Conservation (phyloP, 1,140 invertebrate genomes). For the Eulimnadia texana region DNA sequence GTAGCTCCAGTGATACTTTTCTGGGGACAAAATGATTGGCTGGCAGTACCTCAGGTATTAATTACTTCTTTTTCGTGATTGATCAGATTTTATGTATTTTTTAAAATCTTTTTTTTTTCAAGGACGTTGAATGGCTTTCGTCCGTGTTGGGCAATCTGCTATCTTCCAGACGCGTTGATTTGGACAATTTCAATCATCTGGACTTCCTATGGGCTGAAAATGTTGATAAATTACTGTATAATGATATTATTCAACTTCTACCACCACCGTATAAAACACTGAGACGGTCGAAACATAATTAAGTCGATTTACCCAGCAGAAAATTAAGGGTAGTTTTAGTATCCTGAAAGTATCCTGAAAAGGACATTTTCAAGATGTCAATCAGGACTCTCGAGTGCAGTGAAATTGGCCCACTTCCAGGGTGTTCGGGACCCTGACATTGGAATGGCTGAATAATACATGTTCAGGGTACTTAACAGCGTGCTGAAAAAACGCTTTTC, state of each 20-base stretch:
- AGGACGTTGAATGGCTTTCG: slow-evolving; percentile 43
- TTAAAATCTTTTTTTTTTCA: not conserved
- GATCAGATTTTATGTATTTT: not conserved
- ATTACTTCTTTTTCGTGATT: slow-evolving; percentile 3
- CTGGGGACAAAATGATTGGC: slow-evolving; percentile 30
- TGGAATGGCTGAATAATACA: no score
- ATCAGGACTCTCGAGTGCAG: no score
- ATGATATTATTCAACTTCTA: slow-evolving; percentile 18
- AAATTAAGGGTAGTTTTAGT: no score
- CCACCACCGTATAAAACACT: not conserved
- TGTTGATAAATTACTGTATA: slow-evolving; percentile 26
- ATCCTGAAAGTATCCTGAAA: no score
- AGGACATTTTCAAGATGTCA: no score
- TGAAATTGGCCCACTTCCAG: no score
- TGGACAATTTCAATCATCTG: slow-evolving; percentile 47
- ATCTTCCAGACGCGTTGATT: slow-evolving; percentile 34
- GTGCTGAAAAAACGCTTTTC: no score
- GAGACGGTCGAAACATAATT: not conserved
- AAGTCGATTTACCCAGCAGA: not conserved
- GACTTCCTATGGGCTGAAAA: slow-evolving; percentile 51
- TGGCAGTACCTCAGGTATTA: slow-evolving; percentile 33
- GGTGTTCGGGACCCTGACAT: no score
- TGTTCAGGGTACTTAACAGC: no score
- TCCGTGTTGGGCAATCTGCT: slow-evolving; percentile 32
- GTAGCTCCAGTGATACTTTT: slow-evolving; percentile 28